A percentile compares a stretch with the other conserved stretches of the same genome.
These are phyloP conservation scores for Plebejus anna DNA, from an alignment of 2,888 invertebrate genomes.

Conservation along the genomic window DNA sequence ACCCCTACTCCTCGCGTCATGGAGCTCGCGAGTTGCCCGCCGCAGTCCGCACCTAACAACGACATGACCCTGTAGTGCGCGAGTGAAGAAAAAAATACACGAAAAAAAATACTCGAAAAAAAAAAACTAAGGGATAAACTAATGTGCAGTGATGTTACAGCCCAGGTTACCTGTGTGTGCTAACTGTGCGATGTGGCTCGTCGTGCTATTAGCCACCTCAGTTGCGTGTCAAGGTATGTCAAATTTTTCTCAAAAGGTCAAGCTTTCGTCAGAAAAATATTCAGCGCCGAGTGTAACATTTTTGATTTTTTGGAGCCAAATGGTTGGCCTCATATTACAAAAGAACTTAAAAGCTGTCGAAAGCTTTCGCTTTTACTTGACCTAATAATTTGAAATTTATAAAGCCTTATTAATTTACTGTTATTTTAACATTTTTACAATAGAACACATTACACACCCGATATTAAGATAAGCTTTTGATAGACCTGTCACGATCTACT, in stretches of 20 bases:
- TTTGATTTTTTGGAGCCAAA: not conserved
- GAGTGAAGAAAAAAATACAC: constrained; percentile 39
- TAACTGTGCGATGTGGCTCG: constrained; percentile 42
- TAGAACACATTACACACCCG: not conserved
- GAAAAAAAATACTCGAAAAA: constrained; percentile 40
- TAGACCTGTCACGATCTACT: not conserved
- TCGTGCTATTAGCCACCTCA: constrained; percentile 48
- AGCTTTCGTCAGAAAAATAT: constrained; percentile 13
- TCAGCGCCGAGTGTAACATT: not conserved
- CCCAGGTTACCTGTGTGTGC: constrained; percentile 66
- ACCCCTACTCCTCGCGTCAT: constrained; percentile 45
- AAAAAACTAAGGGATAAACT: constrained; percentile 38
- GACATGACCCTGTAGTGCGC: constrained; percentile 45
- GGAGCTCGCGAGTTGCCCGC: constrained; percentile 46
- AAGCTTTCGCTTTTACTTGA: constrained; percentile 16
- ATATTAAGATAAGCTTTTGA: not conserved
- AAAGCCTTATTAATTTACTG: not conserved
- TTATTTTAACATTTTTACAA: not conserved
- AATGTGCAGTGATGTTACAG: constrained; percentile 66
- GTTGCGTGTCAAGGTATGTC: constrained; percentile 69
- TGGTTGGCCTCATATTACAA: not conserved
- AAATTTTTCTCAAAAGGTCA: constrained; percentile 39
- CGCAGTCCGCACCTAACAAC: constrained; percentile 56
- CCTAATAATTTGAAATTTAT: not conserved
- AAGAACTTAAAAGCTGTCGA: not conserved